Percentiles rank a stretch among this genome's conserved stretches.
Conservation (phyloP, 2,888 invertebrate species). For the Empis livida region DNA sequence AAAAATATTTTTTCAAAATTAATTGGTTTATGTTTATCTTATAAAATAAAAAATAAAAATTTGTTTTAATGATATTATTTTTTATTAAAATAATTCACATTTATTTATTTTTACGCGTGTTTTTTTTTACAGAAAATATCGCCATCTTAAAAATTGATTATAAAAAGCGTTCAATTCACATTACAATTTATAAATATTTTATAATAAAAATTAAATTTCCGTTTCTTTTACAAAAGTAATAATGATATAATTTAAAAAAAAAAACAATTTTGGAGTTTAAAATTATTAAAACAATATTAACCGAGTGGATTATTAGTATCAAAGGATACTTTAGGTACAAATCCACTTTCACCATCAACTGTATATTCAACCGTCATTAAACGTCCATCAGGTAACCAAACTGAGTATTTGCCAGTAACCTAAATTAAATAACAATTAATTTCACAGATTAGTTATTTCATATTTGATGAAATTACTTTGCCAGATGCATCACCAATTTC, state of each 20-base stretch:
- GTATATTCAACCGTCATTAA: constrained; percentile 61
- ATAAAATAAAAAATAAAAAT: background rate
- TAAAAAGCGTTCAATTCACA: too few species aligned
- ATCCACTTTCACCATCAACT: constrained; percentile 58
- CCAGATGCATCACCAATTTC: constrained; percentile 52
- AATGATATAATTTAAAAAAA: too few species aligned
- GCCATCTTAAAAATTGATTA: too few species aligned
- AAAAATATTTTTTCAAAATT: too few species aligned
- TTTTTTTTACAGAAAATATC: too few species aligned
- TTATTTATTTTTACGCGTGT: too few species aligned
- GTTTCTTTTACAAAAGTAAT: background rate
- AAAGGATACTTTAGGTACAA: constrained; percentile 55
- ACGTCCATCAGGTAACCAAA: constrained; percentile 54
- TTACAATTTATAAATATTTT: background rate
- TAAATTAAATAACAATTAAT: constrained; percentile 7
- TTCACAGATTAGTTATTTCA: background rate
- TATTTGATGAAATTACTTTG: constrained; percentile 29
- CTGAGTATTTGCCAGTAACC: constrained; percentile 52
- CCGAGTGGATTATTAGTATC: constrained; percentile 46
- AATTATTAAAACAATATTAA: constrained; percentile 10
- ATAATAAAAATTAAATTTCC: too few species aligned
- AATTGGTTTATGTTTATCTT: background rate
- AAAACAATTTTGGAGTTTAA: background rate
- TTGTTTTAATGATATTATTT: background rate
- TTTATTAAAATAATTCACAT: background rate